Evolutionary conservation across 2,888 invertebrate genomes (phyloP).

Genomic region (Horisme vitalbata): DNA sequence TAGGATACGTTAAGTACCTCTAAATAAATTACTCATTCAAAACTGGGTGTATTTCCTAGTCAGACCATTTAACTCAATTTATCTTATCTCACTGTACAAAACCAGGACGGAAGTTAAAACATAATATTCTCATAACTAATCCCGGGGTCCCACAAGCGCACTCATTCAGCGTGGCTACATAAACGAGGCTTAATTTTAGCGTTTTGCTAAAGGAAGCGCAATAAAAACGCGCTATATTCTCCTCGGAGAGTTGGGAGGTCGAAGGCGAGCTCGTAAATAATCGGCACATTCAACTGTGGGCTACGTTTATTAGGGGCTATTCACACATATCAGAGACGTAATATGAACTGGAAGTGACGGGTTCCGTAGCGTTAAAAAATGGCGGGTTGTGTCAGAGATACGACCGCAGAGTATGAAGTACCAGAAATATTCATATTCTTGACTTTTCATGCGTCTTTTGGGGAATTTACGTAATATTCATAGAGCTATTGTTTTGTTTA

Average conservation of each 20-base stretch:
- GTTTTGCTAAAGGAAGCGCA: constrained; percentile 50
- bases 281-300: constrained; percentile 56
- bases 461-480: no score
- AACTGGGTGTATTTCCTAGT: constrained; percentile 24
- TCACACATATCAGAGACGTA: constrained; percentile 6
- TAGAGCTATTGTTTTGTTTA: no score
- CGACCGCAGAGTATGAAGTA: no score
- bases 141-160: constrained; percentile 32
- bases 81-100: constrained; percentile 29
- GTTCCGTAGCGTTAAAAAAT: background rate
- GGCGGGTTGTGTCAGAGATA: background rate
- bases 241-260: constrained; percentile 32
- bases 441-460: no score
- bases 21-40: constrained; percentile 13
- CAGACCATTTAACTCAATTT: constrained; percentile 27
- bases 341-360: constrained; percentile 1
- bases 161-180: constrained; percentile 40
- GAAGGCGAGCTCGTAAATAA: constrained; percentile 58
- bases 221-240: constrained; percentile 53
- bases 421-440: no score
- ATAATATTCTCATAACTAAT: constrained; percentile 36
- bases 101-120: constrained; percentile 32
- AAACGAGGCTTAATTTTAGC: constrained; percentile 55
- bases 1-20: no score
- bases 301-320: constrained; percentile 17